phyloP scores from a whole-genome alignment of 2,113 vertebrate genomes.

The Chascanopsetta lugubris region DNA sequence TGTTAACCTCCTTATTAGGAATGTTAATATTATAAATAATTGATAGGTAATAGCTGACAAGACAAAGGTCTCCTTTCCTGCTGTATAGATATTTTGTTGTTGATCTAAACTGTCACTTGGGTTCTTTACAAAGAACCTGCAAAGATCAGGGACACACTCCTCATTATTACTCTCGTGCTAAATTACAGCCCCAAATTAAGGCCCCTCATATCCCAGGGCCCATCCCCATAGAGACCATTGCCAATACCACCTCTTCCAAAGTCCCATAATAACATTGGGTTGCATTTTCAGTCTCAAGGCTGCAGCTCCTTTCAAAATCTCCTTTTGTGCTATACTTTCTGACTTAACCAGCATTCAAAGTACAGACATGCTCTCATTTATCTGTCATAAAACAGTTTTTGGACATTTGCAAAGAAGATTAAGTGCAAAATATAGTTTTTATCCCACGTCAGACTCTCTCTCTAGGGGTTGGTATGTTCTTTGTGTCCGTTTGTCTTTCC shows the following conservation, averaged over 20 bases:
- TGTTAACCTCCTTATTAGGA: too few relatives aligned
- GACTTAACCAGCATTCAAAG: constrained; percentile 21
- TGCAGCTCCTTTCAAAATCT: constrained; percentile 45
- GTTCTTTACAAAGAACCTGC: constrained; percentile 45
- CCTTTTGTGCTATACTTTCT: constrained; percentile 42
- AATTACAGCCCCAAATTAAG: constrained; percentile 67
- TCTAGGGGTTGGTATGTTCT: constrained; percentile 19
- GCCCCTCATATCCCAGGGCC: constrained; percentile 57
- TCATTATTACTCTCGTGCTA: constrained; percentile 71
- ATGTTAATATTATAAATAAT: too few relatives aligned
- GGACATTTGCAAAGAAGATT: constrained; percentile 34
- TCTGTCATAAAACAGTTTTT: constrained; percentile 40
- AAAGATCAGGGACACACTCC: constrained; percentile 59
- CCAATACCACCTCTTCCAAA: constrained; percentile 75
- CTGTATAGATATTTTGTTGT: constrained; percentile 7
- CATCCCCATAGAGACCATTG: constrained; percentile 62
- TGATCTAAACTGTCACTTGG: constrained; percentile 39
- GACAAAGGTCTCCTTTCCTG: not conserved
- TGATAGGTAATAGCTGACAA: too few relatives aligned
- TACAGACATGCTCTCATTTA: constrained; percentile 49
- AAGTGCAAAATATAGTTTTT: constrained; percentile 28
- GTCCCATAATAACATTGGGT: constrained; percentile 74
- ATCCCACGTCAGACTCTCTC: constrained; percentile 16
- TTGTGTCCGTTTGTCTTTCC: constrained; percentile 55
- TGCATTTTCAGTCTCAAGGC: constrained; percentile 59